Base-by-base conservation (phyloP, 2,888 invertebrate species). In the Dasysyrphus albostriatus region DNA sequence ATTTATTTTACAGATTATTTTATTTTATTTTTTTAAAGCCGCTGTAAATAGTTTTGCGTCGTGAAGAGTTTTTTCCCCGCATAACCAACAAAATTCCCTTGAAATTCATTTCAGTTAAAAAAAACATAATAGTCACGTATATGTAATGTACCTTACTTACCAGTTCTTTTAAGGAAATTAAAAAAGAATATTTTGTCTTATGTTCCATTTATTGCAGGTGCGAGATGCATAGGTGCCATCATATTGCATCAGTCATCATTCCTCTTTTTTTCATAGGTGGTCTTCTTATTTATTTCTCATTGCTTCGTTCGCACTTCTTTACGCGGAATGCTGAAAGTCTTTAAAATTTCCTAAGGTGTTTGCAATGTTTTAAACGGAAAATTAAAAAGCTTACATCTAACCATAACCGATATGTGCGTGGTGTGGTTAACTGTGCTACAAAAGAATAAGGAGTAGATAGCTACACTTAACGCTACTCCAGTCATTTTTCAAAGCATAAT, bases 301-400 rank as follows among this genome's bases (percentile, higher is more conserved):
- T 49, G 65, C 16, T 44, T 19, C 65, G 10, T 51, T 51, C 47
- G 44, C 56, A 37, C 61, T 34, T 37, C 54, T 19, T 24, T 1
- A 24, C 24, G 24, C 24, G 74, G 74, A 79, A 78, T 84, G 54
- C 32, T 63, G 65, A 80, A 59, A 63, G 39, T 54, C 65, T 42
- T 44, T 54, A 58, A 84, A 76, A 72, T 65, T 72, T 80, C 80
- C 72, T 76, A 84, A 80, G 80, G 83, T 79, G 78, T 59, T 73
- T 54, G 49, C 77, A 67, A 63, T 73, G 47, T 44, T 54, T 24
- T 63, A 54, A 39, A 67, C 42, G 58, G n/a, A 42, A 37, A 44
- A 69, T 72, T 63, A 39, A 65, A 67, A 44, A 29, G 61, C 9
- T 42, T 42, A n/a, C n/a, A n/a, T n/a, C n/a, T n/a, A n/a, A n/a